phyloP scores from a whole-genome alignment of 2,888 invertebrate species.

The Drosophila anceps region DNA sequence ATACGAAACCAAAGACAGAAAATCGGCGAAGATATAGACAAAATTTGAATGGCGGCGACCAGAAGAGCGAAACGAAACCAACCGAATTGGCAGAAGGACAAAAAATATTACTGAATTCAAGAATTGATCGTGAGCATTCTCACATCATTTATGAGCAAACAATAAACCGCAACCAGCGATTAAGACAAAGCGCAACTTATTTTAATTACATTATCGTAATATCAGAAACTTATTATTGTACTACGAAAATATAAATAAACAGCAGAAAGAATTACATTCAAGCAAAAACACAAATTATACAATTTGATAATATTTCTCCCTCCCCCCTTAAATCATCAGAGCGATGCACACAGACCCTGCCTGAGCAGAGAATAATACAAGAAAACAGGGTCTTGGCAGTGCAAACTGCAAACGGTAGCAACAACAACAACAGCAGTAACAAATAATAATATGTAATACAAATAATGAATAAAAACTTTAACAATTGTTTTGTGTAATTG shows the following conservation, averaged over 20 bases:
- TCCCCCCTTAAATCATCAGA: constrained; percentile 22
- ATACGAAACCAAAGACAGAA: constrained; percentile 64
- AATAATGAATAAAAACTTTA: constrained; percentile 85
- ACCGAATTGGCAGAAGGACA: constrained; percentile 10
- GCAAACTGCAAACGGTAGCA: constrained; percentile 29
- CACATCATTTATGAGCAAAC: constrained; percentile 21
- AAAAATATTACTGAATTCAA: constrained; percentile 15
- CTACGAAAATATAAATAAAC: constrained; percentile 39
- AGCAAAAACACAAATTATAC: constrained; percentile 41
- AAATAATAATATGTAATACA: constrained; percentile 75
- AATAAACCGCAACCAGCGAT: constrained; percentile 64
- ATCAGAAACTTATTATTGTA: constrained; percentile 58
- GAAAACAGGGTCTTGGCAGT: constrained; percentile 24
- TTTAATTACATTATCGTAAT: constrained; percentile 50
- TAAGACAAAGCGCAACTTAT: constrained; percentile 48
- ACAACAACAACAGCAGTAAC: constrained; percentile 25
- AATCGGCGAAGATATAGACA: constrained; percentile 12
- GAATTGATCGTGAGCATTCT: constrained; percentile 28
- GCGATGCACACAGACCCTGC: constrained; percentile 22
- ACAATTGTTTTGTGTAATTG: constrained; percentile 86
- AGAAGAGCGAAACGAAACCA: background rate
- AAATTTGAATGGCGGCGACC: constrained; percentile 45
- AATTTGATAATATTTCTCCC: constrained; percentile 61
- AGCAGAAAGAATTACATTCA: constrained; percentile 20
- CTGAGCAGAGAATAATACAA: background rate